Conservation (phyloP, 2,113 vertebrate species). For the Otolemur garnettii region DNA sequence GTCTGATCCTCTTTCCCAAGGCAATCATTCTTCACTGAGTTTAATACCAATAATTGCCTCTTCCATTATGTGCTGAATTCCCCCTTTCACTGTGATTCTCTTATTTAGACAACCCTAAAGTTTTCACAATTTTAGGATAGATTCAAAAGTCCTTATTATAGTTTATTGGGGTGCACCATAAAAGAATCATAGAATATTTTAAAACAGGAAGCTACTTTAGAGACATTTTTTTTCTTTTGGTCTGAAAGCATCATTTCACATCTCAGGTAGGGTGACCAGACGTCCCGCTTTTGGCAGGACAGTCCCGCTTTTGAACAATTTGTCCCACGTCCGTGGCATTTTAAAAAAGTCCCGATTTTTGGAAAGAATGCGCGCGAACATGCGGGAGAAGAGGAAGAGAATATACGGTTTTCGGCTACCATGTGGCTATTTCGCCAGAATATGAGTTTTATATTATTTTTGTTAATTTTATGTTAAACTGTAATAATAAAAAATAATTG, state of each 20-base stretch:
- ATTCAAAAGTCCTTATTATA: slow-evolving; percentile 46
- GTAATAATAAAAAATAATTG: no score
- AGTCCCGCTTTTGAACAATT: no score
- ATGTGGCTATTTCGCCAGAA: no score
- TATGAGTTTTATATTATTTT: no score
- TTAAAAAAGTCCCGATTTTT: no score
- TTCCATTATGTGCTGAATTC: neutral
- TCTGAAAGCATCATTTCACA: slow-evolving; percentile 26
- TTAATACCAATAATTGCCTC: slow-evolving; percentile 6
- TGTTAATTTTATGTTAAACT: no score
- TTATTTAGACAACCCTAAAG: slow-evolving; percentile 29
- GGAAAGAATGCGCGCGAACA: no score
- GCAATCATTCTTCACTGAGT: neutral
- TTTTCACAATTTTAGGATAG: neutral
- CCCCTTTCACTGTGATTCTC: neutral
- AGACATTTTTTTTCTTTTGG: neutral
- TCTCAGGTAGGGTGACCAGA: neutral
- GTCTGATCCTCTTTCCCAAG: neutral
- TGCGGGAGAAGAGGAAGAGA: no score
- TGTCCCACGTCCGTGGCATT: no score
- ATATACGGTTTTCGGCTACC: no score
- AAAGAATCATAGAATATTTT: slow-evolving; percentile 12
- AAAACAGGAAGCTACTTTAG: neutral
- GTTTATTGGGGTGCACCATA: neutral
- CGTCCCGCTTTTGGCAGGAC: no score